Percentiles rank a stretch among this genome's conserved stretches.
Evolutionary conservation across 2,797 vertebrate species (phyloP).

Genomic region (Eurystomus glaucurus): DNA sequence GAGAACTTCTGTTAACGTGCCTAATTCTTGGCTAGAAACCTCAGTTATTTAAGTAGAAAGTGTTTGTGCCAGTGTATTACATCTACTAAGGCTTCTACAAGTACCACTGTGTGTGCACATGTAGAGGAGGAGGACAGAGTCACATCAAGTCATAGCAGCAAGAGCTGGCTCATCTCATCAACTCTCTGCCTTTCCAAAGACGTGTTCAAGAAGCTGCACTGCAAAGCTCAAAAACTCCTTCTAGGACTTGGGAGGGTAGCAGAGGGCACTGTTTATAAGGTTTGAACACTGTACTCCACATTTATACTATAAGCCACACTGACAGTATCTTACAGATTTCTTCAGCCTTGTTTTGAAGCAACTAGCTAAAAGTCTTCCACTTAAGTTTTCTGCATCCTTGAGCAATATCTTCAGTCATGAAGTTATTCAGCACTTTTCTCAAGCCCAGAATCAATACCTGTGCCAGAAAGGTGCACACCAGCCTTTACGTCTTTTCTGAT

Average conservation of each 20-base stretch:
- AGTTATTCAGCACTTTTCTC: conserved; percentile 1
- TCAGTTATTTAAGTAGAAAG: not conserved
- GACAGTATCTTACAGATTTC: not conserved
- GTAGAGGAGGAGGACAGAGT: not conserved
- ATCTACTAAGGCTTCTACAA: not conserved
- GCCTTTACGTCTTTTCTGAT: not conserved
- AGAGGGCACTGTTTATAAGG: not conserved
- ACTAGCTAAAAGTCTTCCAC: not conserved
- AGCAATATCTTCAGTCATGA: not conserved
- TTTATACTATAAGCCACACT: not conserved
- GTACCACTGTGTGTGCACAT: fast-evolving
- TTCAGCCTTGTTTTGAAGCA: not conserved
- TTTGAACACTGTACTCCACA: fast-evolving
- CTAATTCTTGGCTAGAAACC: not conserved
- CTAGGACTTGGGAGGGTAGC: not conserved
- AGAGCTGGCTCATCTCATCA: not conserved
- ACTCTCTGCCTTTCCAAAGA: not conserved
- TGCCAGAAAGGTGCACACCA: not conserved
- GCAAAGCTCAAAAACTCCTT: not conserved
- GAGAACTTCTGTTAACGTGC: not conserved
- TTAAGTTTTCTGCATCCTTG: not conserved
- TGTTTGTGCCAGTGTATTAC: not conserved
- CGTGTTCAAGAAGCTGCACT: not conserved
- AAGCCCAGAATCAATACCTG: not conserved
- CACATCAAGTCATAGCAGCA: not conserved